Conservation (phyloP, 2,113 vertebrate genomes). For the Hipposideros armiger region DNA sequence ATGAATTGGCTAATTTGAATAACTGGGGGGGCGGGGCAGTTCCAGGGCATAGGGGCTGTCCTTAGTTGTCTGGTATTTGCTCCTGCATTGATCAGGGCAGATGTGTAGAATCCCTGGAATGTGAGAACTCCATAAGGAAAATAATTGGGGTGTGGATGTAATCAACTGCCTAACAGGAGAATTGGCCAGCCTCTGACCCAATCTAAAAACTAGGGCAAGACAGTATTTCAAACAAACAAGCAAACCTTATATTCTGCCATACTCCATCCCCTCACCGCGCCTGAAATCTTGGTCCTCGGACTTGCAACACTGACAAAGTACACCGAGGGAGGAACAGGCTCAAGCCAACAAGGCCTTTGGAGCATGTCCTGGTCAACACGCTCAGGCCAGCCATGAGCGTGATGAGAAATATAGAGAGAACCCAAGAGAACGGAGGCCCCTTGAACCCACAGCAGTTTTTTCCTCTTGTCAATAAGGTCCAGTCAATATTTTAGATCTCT, state of each 20-base stretch:
- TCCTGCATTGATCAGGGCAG: not conserved
- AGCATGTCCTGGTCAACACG: not conserved
- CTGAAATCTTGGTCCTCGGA: not conserved
- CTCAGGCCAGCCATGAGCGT: not conserved
- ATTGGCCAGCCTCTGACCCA: not conserved
- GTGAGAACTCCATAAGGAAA: not conserved
- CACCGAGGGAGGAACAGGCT: not conserved
- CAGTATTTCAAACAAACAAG: not conserved
- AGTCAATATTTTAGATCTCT: not conserved
- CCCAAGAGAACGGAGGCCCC: too few species aligned
- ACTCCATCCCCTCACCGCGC: not conserved
- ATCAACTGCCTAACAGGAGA: not conserved
- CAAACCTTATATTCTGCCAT: not conserved
- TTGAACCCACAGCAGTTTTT: not conserved
- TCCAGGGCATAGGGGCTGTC: accelerated
- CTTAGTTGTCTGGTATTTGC: not conserved
- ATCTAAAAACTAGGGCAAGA: not conserved
- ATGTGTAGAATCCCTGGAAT: not conserved
- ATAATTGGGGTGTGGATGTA: not conserved
- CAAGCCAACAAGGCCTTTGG: not conserved
- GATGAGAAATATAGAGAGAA: not conserved
- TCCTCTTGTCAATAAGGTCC: not conserved
- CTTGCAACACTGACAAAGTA: not conserved
- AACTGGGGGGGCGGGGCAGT: not conserved
- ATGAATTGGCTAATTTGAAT: not conserved